These are phyloP conservation scores for Thaumatotibia leucotreta DNA, from an alignment of 1,140 invertebrate genomes.

Conservation along the genomic window DNA sequence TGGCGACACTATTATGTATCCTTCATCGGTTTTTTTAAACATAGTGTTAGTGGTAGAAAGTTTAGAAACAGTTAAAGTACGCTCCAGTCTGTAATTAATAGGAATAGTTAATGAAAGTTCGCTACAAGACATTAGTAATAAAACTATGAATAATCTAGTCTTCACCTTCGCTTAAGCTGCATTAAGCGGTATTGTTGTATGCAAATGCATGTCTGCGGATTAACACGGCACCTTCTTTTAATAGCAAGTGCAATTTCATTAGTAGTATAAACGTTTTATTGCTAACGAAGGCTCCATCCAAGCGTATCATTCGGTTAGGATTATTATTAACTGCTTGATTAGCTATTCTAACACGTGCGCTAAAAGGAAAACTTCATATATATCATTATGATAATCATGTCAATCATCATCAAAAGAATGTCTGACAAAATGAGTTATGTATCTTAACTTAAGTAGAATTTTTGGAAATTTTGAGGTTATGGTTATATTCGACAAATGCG, in stretches of 20 bases:
- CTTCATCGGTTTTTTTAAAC: no score
- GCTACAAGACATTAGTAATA: slow-evolving; percentile 13
- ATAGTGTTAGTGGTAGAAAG: no score
- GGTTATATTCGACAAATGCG: no score
- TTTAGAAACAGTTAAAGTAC: no score
- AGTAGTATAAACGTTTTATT: slow-evolving; percentile 4
- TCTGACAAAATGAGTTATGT: no score
- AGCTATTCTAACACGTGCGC: neutral
- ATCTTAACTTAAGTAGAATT: no score
- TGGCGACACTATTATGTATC: no score
- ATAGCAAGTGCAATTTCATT: neutral
- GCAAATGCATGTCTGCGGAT: slow-evolving; percentile 6
- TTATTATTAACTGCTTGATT: neutral
- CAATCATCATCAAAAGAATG: neutral
- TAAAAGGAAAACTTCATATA: neutral
- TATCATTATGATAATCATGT: neutral
- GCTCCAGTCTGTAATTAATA: no score
- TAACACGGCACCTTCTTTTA: neutral
- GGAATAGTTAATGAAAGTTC: neutral
- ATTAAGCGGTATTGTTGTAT: neutral
- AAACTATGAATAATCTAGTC: neutral
- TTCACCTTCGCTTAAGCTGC: neutral
- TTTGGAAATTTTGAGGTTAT: no score
- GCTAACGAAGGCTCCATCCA: neutral
- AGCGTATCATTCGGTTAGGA: slow-evolving; percentile 11